Base-by-base conservation (phyloP, 2,888 invertebrate genomes). In the Platynereis dumerilii region DNA sequence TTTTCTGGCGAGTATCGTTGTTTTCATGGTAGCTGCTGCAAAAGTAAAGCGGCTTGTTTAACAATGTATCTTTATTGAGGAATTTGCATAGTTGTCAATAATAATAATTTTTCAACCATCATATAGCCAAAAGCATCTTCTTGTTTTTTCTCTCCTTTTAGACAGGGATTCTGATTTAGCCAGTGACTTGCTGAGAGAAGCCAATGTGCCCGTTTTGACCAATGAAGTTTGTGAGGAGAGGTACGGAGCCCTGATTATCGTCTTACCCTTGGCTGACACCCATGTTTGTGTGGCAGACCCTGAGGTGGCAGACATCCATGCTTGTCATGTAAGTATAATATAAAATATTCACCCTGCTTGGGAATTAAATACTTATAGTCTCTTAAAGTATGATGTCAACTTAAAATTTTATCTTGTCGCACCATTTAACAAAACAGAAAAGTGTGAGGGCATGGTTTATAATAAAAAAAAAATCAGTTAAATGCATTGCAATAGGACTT, bases 271-370 rank as follows among this genome's bases (percentile, higher is more conserved):
- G 10, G 22, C 24, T 10, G 29, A 26, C 20, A 24, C n/a, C 12
- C 58, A 64, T 39, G 52, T 64, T 24, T 64, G 64, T 55, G 28
- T 59, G n/a, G 44, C 45, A 22, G 64, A 55, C n/a, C 39, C 42
- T 15, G 39, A 26, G 1, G 27, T 29, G 7, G 26, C 29, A 1
- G 54, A 48, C 20, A 34, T 64, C 12, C 64, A 64, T 26, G 64
- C 59, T 10, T 64, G 64, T 28, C 64, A 64, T 29, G 64, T 64
- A 53, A 34, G 64, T 54, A n/a, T 20, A 20, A 48, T n/a, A 48
- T 22, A 48, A n/a, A n/a, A 12, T 22, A 48, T 22, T 20, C 48
- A 12, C 7, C 5, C n/a, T n/a, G n/a, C n/a, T 5, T 20, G 3
- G 3, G 7, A 48, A n/a, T 10, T 5, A 48, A 5, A 48, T 5